Evolutionary conservation across 1,140 invertebrate genomes (phyloP), one percentile per base, ranked within the genome.

Genomic region (Aphelinus certus): DNA sequence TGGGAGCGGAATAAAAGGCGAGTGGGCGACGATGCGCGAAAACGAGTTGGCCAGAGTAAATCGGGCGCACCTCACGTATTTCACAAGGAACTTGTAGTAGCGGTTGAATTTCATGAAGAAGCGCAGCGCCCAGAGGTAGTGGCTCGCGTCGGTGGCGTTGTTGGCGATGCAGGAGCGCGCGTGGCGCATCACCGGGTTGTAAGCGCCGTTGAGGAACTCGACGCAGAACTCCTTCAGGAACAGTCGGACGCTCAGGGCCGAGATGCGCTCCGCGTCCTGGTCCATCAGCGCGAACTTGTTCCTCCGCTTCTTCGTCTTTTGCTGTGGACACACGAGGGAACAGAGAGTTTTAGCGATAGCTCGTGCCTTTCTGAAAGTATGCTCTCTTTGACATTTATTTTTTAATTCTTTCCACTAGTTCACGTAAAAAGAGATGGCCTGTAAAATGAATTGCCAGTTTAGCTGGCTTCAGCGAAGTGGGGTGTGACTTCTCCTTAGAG

Each of bases 21-120:
- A 79, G 77, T 26, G 26, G 26, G 76, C 79, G 72, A 72, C 79
- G 80, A 83, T 78, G 75, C 81, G 79, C 80, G 81, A 81, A 81
- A 81, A 76, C 79, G 80, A 79, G 79, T 83, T 71, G 65, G 71
- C 73, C 80, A 82, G 76, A 43, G 26, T 81, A 64, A 73, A 73
- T 74, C 73, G 65, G 45, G 58, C 7, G 90, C 88, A 96, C 95
- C 95, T 95, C 67, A 98, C 93, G 78, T 96, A 90, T 87, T 96
- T 95, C 76, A 97, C 92, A 88, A 95, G 91, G 82, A 96, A 95
- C 81, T 93, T 93, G 80, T 93, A 90, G 81, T 92, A 89, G 78
- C 97, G 92, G 90, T 97, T 98, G 87, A 99, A 98, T 87, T 98
- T 95, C 96, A 98, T 97, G 86, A 98, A 99, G 88, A 98, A 99